These are phyloP conservation scores for Vireo griseus DNA, from an alignment of 2,797 vertebrate genomes.

Conservation along the genomic window DNA sequence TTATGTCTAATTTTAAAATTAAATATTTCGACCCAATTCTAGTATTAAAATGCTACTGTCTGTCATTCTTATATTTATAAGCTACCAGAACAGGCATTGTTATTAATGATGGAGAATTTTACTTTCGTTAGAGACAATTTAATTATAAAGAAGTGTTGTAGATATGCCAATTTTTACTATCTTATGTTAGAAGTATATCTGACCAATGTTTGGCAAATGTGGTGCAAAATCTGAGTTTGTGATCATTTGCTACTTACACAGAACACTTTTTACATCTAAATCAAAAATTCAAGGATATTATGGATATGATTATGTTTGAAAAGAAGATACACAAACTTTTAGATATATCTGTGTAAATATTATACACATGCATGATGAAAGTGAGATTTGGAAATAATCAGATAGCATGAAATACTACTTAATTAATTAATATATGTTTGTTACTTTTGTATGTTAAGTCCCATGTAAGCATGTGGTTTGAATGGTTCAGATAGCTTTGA, in stretches of 20 bases:
- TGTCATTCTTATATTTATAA: not conserved
- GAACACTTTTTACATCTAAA: not conserved
- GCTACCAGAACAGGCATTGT: not conserved
- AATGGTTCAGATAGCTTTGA: not conserved
- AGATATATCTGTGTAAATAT: not conserved
- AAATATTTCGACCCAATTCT: not conserved
- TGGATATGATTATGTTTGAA: not conserved
- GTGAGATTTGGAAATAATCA: not conserved
- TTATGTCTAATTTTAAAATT: not conserved
- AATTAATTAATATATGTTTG: not conserved
- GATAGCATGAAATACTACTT: not conserved
- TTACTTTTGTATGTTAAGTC: not conserved
- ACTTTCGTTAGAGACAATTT: not conserved
- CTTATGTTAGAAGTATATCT: not conserved
- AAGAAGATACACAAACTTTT: not conserved
- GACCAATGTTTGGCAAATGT: not conserved
- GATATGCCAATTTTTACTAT: not conserved
- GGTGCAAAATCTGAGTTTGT: not conserved
- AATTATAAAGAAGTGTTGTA: not conserved
- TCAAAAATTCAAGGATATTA: not conserved
- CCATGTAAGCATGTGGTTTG: not conserved
- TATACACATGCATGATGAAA: not conserved
- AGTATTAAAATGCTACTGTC: not conserved
- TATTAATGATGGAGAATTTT: not conserved
- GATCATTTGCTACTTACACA: not conserved